These are phyloP conservation scores for Brenthis daphne DNA, from an alignment of 2,888 invertebrate genomes.

Conservation along the genomic window DNA sequence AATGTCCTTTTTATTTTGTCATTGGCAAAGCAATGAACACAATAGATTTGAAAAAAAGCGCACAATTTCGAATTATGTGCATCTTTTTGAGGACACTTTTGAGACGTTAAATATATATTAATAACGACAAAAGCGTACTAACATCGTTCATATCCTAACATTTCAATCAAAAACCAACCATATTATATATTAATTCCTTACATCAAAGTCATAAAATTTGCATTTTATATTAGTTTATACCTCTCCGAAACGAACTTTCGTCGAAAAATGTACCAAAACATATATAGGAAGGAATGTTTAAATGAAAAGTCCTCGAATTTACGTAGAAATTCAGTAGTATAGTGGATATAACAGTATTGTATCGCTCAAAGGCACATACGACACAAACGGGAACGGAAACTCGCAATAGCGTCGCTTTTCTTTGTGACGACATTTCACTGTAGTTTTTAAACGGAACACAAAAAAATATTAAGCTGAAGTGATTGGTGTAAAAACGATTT, in stretches of 20 bases:
- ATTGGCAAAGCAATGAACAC: too few relatives aligned
- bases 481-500: neutral
- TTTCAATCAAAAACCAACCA: too few relatives aligned
- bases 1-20: too few relatives aligned
- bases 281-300: constrained; percentile 1
- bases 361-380: constrained; percentile 19
- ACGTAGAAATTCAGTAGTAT: constrained; percentile 6
- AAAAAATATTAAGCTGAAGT: constrained; percentile 9
- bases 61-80: too few relatives aligned
- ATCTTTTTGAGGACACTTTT: too few relatives aligned
- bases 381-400: constrained; percentile 3
- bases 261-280: neutral
- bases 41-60: too few relatives aligned
- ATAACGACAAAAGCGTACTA: too few relatives aligned
- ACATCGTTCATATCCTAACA: too few relatives aligned
- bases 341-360: constrained; percentile 9
- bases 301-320: constrained; percentile 11
- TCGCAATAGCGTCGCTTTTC: constrained; percentile 12
- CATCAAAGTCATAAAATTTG: too few relatives aligned
- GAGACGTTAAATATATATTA: too few relatives aligned
- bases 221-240: too few relatives aligned
- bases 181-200: too few relatives aligned
- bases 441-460: constrained; percentile 7
- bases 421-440: constrained; percentile 12
- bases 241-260: neutral